Evolutionary conservation across 2,888 invertebrate genomes (phyloP), one percentile per base, ranked within the genome.

Genomic region (Lissonota sp.): DNA sequence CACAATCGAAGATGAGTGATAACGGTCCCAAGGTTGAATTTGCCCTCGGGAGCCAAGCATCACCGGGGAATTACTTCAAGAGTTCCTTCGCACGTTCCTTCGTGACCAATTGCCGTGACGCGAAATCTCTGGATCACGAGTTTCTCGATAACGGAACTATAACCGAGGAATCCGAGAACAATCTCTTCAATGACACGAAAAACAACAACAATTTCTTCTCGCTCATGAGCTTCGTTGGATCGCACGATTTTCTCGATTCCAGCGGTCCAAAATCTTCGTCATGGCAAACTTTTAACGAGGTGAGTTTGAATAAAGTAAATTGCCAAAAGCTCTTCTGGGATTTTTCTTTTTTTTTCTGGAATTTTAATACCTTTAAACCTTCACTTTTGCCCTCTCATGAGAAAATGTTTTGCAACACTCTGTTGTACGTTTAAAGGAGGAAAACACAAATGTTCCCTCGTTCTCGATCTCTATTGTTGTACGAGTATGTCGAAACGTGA

Each of bases 71-170:
- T 81, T 93, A 92, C 85, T 94, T 94, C 87, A 94, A 94, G 89
- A 94, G 94, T 88, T 93, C 93, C 79, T 94, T 94, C 89, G 94
- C 94, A 60, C 93, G 94, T 74, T 93, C 94, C 55, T 92, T 94
- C 86, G 93, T 93, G 76, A 91, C 91, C 72, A 93, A 87, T 75
- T 84, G 82, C 57, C 89, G 88, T 46, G 92, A 92, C 70, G 88
- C 91, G 55, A 93, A 93, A 85, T 93, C 93, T 10, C 86, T 93
- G 83, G 91, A 93, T 87, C 92, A 90, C 84, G 91, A 91, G 46
- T 82, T 89, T 37, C 86, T 85, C 46, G 86, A 89, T 67, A 86
- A 86, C 64, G 84, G 83, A 5, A 85, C 79, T 10, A 84, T 84
- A 51, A 66, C 42, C 63, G 87, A 85, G 64, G 87, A 87, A 53